Evolutionary conservation across 2,113 vertebrate species (phyloP).

Genomic region (Ophthalmotilapia sp.): DNA sequence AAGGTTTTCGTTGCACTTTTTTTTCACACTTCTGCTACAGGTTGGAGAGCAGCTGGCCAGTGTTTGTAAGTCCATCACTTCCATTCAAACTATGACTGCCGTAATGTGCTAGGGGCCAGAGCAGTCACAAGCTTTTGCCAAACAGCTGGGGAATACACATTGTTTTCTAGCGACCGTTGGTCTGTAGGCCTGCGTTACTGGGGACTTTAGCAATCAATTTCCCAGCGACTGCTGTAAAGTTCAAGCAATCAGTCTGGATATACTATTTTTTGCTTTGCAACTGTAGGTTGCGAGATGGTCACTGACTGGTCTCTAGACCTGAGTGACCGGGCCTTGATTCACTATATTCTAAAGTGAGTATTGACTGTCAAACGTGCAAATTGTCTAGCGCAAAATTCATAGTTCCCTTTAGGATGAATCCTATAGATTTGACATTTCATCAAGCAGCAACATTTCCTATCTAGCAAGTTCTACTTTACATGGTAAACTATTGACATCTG

Average conservation of each 20-base stretch:
- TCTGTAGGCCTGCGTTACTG: background rate
- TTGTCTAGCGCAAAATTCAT: background rate
- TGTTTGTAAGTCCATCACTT: background rate
- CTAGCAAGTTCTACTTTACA: background rate
- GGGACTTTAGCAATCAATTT: background rate
- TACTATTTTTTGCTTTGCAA: background rate
- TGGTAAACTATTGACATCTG: background rate
- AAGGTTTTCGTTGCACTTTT: background rate
- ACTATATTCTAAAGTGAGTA: background rate
- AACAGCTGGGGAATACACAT: background rate
- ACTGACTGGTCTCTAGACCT: background rate
- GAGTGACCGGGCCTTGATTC: background rate
- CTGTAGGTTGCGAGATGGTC: background rate
- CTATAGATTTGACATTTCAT: background rate
- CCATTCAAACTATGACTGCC: background rate
- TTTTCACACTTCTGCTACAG: background rate
- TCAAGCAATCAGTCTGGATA: background rate
- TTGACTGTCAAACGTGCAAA: accelerated
- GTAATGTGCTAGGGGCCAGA: background rate
- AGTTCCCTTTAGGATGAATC: background rate
- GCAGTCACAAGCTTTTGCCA: background rate
- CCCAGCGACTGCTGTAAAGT: background rate
- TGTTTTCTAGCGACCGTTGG: background rate
- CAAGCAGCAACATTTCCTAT: background rate
- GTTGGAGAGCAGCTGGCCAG: background rate